Evolutionary conservation across 2,113 vertebrate genomes (phyloP), one percentile per base, ranked within the genome.

Genomic region (Hylia prasina): DNA sequence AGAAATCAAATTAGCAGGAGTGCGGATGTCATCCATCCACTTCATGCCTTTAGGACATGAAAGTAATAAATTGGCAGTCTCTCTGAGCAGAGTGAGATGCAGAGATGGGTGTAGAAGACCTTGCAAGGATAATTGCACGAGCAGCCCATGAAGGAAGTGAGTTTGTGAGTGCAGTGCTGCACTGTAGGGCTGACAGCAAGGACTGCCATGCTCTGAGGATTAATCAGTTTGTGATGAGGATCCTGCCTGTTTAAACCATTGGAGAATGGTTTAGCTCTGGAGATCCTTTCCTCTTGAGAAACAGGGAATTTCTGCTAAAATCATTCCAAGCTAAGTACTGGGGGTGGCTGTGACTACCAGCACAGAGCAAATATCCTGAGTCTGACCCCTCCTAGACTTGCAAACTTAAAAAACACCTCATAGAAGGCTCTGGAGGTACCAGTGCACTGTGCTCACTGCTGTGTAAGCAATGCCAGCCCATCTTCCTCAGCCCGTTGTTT

Each of bases 1-100:
- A 94, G 83, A 71, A 97, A 94, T 87, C 79, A 94, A 93, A 96
- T 95, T 93, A 93, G 84, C 50, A 58, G 87, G 61, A 85, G 66
- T 54, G 58, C 0, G 0, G 78, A 39, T 87, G 87, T 90, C 89
- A 93, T 87, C 78, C 70, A 63, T 85, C 42, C 70, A 28, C 78
- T 93, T 82, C 45, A 33, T 96, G 86, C 85, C 94, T 93, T 68
- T 75, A 96, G 94, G 92, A 89, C 75, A 91, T 50, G 75, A 85
- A 87, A 91, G 70, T 82, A 95, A 87, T 92, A 64, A 81, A 92
- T 7, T 50, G 60, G 40, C 56, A 71, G 66, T 69, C 44, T 91
- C 56, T 61, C 37, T 57, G 87, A 96, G 91, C 73, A 20, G 28
- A 76, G 61, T 40, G 78, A 93, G 82, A 87, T 72, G 40, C 63